Conservation (phyloP, 23 tunicate species). For the Trididemnum miniatum region DNA sequence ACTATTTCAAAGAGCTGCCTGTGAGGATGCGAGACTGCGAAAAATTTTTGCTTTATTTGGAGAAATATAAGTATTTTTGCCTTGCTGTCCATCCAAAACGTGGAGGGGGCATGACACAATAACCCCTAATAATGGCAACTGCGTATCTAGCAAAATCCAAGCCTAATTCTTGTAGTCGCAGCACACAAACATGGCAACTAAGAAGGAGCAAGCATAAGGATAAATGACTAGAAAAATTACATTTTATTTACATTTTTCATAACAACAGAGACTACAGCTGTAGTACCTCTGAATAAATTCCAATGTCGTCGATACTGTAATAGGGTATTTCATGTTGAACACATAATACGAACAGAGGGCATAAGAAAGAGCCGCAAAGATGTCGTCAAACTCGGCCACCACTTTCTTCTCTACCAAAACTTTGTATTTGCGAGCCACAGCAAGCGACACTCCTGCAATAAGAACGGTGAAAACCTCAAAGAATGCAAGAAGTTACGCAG, state of each 20-base stretch:
- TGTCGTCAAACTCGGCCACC: neutral
- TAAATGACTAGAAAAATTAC: neutral
- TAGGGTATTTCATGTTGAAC: neutral
- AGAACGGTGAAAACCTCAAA: neutral
- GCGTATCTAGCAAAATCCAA: too few species aligned
- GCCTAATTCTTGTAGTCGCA: too few species aligned
- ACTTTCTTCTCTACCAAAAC: neutral
- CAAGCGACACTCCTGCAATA: conserved; percentile 1
- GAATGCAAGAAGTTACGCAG: neutral
- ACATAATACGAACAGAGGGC: neutral
- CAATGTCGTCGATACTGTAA: neutral
- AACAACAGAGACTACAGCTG: neutral
- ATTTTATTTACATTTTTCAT: neutral
- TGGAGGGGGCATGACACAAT: too few species aligned
- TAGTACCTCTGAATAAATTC: neutral
- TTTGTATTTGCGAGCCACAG: neutral
- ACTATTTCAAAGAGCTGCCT: too few species aligned
- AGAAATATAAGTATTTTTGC: too few species aligned
- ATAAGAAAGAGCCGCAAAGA: neutral
- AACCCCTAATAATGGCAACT: too few species aligned
- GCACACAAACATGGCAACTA: too few species aligned
- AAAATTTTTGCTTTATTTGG: too few species aligned
- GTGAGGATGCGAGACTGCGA: too few species aligned
- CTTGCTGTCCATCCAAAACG: too few species aligned
- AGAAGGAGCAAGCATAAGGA: too few species aligned